Base-by-base conservation (phyloP, 2,113 vertebrate species). In the Mystacornis crossleyi region DNA sequence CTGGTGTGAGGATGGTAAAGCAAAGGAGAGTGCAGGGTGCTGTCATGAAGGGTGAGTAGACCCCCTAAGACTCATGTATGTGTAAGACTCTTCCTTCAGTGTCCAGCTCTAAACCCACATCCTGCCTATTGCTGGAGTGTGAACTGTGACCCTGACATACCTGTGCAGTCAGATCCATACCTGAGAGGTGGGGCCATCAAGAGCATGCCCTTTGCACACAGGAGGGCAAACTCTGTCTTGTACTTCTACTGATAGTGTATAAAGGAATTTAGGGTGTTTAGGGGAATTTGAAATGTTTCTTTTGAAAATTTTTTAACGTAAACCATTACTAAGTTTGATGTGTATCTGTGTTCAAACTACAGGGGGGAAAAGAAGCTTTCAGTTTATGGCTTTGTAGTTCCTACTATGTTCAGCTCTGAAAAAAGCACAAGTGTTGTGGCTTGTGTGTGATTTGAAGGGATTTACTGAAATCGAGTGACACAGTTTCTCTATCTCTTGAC, bases 361-460 rank as follows among this genome's bases (percentile, higher is more conserved):
- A 43, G 17, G 8, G 29, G 13, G 9, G 6, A 65, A 89, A 71
- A 57, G 40, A 29, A 86, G 26, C 26, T 86, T 86, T 87, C 55
- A 34, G 28, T 86, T 83, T 89, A 58, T 67, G 66, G 9, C 54
- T 89, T 80, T 85, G 16, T 75, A 73, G 81, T 83, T 82, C 42
- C 85, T 91, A 26, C 40, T 81, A 28, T 92, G 61, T 81, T 93
- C 55, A 64, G 43, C 73, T 92, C 50, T 70, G 53, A 25, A 72
- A 91, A 88, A 83, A 28, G 2, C 15, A 60, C 33, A 60, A 85
- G 29, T 71, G 12, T 65, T 91, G 64, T 84, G 72, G 62, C 79
- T 96, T 96, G 66, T 58, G 67, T 45, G 51, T 81, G 25, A 67
- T 87, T 95, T 92, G 85, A 94, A 94, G 55, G 82, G 54, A 89